Evolutionary conservation across 2,113 vertebrate genomes (phyloP).

Genomic region (Barbus barbus): DNA sequence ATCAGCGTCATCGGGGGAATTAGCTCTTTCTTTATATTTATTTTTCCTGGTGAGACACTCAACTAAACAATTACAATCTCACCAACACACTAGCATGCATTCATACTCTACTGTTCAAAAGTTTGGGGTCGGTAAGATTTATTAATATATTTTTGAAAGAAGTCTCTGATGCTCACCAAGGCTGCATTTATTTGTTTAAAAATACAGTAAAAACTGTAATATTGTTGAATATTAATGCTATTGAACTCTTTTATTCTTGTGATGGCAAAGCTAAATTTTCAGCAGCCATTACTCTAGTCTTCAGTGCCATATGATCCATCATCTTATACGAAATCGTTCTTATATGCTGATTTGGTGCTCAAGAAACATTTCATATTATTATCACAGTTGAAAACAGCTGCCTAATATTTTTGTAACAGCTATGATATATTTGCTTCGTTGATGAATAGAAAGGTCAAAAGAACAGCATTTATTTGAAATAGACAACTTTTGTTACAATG

Average conservation of each 20-base stretch:
- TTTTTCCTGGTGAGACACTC: slow-evolving; percentile 86
- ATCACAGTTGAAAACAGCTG: background rate
- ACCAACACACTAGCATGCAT: background rate
- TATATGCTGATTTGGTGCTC: background rate
- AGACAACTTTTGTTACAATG: background rate
- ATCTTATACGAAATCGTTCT: background rate
- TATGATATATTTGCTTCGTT: background rate
- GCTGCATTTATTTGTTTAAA: background rate
- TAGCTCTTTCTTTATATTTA: slow-evolving; percentile 96
- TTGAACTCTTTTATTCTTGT: background rate
- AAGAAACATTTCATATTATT: background rate
- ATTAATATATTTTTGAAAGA: too few species aligned
- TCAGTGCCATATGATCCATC: background rate
- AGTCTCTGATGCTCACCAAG: background rate
- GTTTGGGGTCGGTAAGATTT: background rate
- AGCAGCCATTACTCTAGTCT: background rate
- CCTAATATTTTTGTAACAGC: background rate
- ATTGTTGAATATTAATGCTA: background rate
- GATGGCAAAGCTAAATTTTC: background rate
- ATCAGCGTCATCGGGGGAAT: slow-evolving; percentile 88
- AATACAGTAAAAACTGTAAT: background rate
- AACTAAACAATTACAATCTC: background rate
- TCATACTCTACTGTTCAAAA: background rate
- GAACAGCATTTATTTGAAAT: background rate
- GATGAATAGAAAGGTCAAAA: background rate